Evolutionary conservation across 2,113 vertebrate genomes (phyloP).

Genomic region (Antechinus flavipes): DNA sequence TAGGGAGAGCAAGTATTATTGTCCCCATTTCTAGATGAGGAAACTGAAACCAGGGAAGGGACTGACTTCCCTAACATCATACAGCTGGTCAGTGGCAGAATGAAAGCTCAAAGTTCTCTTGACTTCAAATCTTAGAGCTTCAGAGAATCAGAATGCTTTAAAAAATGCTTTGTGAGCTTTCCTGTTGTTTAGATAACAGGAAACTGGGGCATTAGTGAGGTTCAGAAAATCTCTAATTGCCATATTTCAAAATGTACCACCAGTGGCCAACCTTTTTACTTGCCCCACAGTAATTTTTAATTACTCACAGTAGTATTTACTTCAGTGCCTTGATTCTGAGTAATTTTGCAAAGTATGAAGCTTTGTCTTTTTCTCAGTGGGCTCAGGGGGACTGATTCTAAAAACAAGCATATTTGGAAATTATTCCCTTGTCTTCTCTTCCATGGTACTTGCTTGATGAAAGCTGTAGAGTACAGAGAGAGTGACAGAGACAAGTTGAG

Average conservation of each 20-base stretch:
- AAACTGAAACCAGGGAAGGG: neutral
- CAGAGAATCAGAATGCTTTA: slow-evolving; percentile 25
- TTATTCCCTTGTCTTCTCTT: neutral
- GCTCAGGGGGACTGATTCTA: neutral
- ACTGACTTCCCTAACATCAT: neutral
- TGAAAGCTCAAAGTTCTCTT: neutral
- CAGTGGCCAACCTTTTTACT: slow-evolving; percentile 28
- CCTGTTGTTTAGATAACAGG: slow-evolving; percentile 40
- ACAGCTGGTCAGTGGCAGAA: neutral
- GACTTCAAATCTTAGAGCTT: neutral
- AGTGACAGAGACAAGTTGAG: neutral
- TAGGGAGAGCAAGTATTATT: neutral
- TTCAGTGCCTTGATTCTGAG: slow-evolving; percentile 27
- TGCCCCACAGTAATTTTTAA: slow-evolving; percentile 10
- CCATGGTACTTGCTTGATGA: neutral
- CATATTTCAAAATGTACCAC: neutral
- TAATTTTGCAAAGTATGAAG: slow-evolving; percentile 46
- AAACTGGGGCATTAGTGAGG: slow-evolving; percentile 43
- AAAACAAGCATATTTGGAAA: neutral
- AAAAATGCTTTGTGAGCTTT: slow-evolving; percentile 57
- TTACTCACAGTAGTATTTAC: slow-evolving; percentile 34
- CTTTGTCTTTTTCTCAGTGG: slow-evolving; percentile 45
- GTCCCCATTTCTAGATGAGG: neutral
- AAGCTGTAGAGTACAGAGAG: neutral
- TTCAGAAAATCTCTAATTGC: slow-evolving; percentile 35